Evolutionary conservation across 2,113 vertebrate genomes (phyloP), one percentile per base, ranked within the genome.

Genomic region (Trachemys scripta): DNA sequence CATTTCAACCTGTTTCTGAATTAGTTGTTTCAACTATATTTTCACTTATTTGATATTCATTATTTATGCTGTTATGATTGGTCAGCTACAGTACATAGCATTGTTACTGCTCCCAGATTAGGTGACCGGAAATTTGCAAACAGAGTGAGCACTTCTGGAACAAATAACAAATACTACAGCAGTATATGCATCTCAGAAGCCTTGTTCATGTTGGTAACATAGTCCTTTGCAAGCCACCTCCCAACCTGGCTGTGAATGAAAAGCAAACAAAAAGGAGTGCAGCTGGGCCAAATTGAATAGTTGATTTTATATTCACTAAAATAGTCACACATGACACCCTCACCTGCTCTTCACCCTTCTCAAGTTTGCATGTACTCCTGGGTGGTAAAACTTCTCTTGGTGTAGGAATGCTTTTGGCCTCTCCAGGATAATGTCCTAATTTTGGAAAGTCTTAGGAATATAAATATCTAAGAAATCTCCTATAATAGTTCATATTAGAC

Each of bases 101-200:
- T 38, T 81, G 19, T 49, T 92, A 69, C 45, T 83, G 72, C 53
- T 42, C 69, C 10, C 17, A 8, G 17, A 89, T 42, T 35, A 89
- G 84, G 79, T 42, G 83, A 47, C 16, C 65, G n/a, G 38, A 88
- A 92, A 85, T 20, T 38, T 82, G 45, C 11, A 88, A 80, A 20
- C 0, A 0, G 2, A 50, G 80, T 12, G 50, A 31, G 42, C 16
- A 7, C 8, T 22, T n/a, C 69, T 88, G 62, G 11, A 0, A 4
- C 45, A 82, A 82, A 29, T 5, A 20, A 50, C 45, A 54, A 29
- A 25, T 51, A 8, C 56, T 54, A 8, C 50, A 72, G 72, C 22
- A 81, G 50, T n/a, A 75, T 38, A 57, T 89, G 69, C 3, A 3
- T 72, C 29, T 80, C 0, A n/a, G 50, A 75, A 1, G 8, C 17